A percentile compares a stretch with the other conserved stretches of the same genome.
Evolutionary conservation across 2,113 vertebrate genomes (phyloP).

Genomic region (Oceanodroma tethys): DNA sequence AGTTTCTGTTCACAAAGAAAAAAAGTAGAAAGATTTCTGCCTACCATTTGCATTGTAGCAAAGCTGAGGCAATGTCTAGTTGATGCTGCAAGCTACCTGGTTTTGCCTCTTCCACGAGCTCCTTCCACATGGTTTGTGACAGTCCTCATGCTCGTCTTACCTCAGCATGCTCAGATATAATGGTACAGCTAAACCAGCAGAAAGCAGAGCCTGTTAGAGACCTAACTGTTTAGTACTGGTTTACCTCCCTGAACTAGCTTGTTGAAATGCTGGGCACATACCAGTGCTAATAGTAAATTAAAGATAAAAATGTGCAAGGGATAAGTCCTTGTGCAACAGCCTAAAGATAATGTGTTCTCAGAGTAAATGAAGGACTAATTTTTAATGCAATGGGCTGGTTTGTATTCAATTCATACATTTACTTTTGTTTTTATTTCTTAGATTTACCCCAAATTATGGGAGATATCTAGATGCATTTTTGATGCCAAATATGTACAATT

Average conservation of each 20-base stretch:
- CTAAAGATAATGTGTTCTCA: not conserved
- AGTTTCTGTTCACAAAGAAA: not conserved
- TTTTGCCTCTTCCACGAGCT: not conserved
- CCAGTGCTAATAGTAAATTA: not conserved
- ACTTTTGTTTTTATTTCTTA: not conserved
- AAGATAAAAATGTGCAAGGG: not conserved
- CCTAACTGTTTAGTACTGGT: not conserved
- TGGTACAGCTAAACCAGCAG: not conserved
- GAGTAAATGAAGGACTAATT: not conserved
- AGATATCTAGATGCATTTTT: not conserved
- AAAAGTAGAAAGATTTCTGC: not conserved
- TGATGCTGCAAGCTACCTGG: not conserved
- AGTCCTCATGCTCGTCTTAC: not conserved
- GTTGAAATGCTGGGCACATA: not conserved
- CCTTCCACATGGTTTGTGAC: not conserved
- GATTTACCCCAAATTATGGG: not conserved
- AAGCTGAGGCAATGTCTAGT: not conserved
- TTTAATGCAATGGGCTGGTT: not conserved
- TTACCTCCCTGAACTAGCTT: not conserved
- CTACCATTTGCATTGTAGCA: not conserved
- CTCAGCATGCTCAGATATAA: not conserved
- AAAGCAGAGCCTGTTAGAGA: not conserved
- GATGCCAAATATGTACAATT: not conserved
- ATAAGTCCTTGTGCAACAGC: not conserved
- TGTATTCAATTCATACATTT: not conserved